Evolutionary conservation across 2,113 vertebrate genomes (phyloP), one percentile per base, ranked within the genome.

Genomic region (Canis aureus): DNA sequence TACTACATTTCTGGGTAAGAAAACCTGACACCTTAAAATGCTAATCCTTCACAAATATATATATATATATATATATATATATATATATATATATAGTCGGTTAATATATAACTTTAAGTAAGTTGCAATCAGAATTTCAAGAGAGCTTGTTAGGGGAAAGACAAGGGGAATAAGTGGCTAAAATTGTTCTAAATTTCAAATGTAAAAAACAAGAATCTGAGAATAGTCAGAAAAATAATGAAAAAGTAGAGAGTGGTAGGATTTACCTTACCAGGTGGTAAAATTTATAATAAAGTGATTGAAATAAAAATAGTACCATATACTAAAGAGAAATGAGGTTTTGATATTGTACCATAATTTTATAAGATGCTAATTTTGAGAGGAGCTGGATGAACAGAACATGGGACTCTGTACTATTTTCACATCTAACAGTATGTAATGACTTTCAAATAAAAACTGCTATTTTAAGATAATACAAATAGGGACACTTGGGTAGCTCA

Each of bases 201-300:
- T 62, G 11, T 59, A 55, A 83, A 82, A 67, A 67, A 69, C 38
- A 64, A 53, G 22, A 57, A 82, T 59, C 67, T 11, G 17, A 89
- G 57, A 74, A 57, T 10, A 81, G 27, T 74, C 84, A 94, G 22
- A 25, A 51, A 71, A 66, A 89, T 88, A n/a, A 62, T 64, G 29
- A 71, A 49, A 90, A 96, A 20, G 3, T 71, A 51, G 86, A 29
- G 19, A 59, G 32, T 94, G 66, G 60, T 71, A 23, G 83, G 7
- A 97, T 32, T 81, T 93, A n/a, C 35, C 92, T 92, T 90, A 81
- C 11, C 62, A 84, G 81, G 32, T 84, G 89, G 60, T 78, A 74
- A 92, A 38, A 64, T 88, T 38, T 81, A 62, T 23, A 67, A 86
- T n/a, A 49, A 35, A 35, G 51, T 79, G 59, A 74, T 10, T 51